Conservation (phyloP, 2,888 invertebrate genomes). For the Eubasilissa splendida region DNA sequence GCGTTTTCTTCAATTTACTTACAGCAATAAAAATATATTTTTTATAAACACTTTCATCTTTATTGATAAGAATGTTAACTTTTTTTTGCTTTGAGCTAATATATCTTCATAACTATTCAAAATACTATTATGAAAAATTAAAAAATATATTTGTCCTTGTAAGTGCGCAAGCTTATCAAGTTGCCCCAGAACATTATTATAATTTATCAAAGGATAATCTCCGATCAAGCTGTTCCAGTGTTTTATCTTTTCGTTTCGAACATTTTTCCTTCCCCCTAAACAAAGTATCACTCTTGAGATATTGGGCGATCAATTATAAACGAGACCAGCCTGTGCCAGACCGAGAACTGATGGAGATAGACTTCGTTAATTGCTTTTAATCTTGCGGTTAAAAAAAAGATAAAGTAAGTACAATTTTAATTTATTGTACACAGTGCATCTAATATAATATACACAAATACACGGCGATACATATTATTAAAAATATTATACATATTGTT, state of each 20-base stretch:
- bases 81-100: too few species aligned
- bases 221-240: neutral
- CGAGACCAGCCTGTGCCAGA: neutral
- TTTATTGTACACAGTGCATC: slow-evolving; percentile 37
- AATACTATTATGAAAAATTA: too few species aligned
- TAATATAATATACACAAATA: slow-evolving; percentile 41
- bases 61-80: too few species aligned
- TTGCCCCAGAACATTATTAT: neutral
- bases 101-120: too few species aligned
- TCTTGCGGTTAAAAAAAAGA: slow-evolving; percentile 53
- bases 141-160: too few species aligned
- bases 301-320: slow-evolving; percentile 22
- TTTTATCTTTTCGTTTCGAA: neutral
- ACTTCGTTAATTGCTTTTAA: slow-evolving; percentile 56
- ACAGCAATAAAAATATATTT: too few species aligned
- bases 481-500: too few species aligned
- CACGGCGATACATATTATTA: neutral
- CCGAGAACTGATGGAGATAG: slow-evolving; percentile 49
- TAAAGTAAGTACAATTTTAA: slow-evolving; percentile 55
- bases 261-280: slow-evolving; percentile 2
- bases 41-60: too few species aligned
- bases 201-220: neutral
- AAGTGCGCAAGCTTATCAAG: too few species aligned
- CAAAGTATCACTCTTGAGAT: slow-evolving; percentile 3
- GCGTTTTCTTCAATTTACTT: too few species aligned